Conservation (phyloP, 2,113 vertebrate species). For the Orcinus orca region DNA sequence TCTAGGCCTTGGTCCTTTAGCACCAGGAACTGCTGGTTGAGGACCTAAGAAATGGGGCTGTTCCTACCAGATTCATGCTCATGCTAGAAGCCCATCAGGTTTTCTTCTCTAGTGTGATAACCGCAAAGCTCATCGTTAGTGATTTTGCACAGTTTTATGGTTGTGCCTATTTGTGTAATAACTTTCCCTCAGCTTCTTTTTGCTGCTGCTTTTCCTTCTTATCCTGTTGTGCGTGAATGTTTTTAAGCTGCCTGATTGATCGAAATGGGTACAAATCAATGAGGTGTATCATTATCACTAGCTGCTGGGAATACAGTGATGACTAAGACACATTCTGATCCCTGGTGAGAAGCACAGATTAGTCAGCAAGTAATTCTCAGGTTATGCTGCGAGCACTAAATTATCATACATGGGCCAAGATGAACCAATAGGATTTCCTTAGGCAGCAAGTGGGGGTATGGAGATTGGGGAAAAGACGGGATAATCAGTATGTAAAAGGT, state of each 20-base stretch:
- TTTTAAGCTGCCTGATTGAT: background rate
- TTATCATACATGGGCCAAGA: background rate
- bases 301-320: background rate
- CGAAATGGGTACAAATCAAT: background rate
- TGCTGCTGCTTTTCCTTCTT: background rate
- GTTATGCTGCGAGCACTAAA: background rate
- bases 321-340: background rate
- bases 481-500: too few relatives aligned
- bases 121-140: background rate
- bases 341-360: background rate
- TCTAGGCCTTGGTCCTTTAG: background rate
- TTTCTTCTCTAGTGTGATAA: background rate
- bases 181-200: background rate
- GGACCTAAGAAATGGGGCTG: background rate
- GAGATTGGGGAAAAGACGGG: too few relatives aligned
- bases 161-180: background rate
- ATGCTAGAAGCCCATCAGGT: background rate
- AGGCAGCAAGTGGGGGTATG: accelerated
- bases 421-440: background rate
- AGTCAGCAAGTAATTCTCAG: background rate
- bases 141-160: background rate
- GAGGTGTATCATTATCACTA: background rate
- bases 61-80: background rate
- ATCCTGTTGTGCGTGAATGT: background rate
- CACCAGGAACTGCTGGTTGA: background rate